Evolutionary conservation across 2,797 vertebrate genomes (phyloP), one percentile per base, ranked within the genome.

Genomic region (Smutsia temminckii): DNA sequence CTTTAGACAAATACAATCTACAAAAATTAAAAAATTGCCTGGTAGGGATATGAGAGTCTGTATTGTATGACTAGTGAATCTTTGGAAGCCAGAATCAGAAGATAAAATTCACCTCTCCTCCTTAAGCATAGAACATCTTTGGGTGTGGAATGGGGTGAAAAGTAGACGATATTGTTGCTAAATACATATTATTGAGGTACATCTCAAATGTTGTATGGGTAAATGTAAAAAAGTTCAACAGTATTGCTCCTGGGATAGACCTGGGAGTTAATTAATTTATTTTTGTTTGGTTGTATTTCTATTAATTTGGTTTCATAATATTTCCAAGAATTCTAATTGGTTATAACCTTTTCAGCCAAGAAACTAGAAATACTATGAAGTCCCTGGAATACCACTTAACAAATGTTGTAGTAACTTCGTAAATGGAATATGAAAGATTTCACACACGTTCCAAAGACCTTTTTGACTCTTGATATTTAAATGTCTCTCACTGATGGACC

Each of bases 261-360:
- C 27, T 23, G 25, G 46, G 16, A 57, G n/a, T 5, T 68, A 46
- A 12, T 57, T 49, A 21, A 91, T 80, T 84, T 34, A 40, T 77
- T 59, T 80, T 57, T 88, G n/a, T 66, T 90, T 91, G 72, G 66
- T 71, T 81, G 53, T 85, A 49, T 34, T 84, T 93, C 27, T 92
- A 55, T 53, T 89, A 89, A 51, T 89, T 79, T 80, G 59, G 14
- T 18, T 71, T 85, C 53, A 71, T 64, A 84, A 59, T 81, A 81
- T 29, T 91, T 84, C 21, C 34, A 88, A 68, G 34, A 81, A 78
- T 87, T 94, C 42, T 79, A 87, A 8, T 68, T 92, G 69, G 27
- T 84, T 75, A 57, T 75, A 63, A 77, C 17, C 29, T 64, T 75
- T 91, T 89, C n/a, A 89, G 71, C 25, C 16, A 95, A 61, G 72